Evolutionary conservation across 2,113 vertebrate species (phyloP).

Genomic region (Climacteris rufus): DNA sequence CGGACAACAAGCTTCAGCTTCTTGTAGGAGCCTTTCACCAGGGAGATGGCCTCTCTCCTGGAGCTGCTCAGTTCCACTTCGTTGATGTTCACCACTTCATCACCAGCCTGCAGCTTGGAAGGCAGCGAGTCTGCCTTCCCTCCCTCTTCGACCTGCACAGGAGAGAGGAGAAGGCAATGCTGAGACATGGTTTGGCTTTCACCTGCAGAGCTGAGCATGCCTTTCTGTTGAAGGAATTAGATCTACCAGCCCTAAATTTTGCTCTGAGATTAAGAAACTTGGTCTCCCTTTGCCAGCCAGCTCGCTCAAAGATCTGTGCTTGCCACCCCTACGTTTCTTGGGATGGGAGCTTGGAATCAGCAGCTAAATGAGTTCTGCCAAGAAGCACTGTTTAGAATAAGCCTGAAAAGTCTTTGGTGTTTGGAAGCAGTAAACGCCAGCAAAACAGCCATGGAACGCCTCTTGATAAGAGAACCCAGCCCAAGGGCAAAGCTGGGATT

Average conservation of each 20-base stretch:
- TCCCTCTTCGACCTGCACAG: slow-evolving; percentile 82
- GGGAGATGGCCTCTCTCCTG: slow-evolving; percentile 86
- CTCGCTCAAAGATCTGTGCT: neutral
- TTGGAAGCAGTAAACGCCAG: neutral
- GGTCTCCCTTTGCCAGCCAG: neutral
- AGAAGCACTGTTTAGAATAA: neutral
- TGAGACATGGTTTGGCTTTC: neutral
- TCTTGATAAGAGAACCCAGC: neutral
- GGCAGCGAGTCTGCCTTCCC: slow-evolving; percentile 82
- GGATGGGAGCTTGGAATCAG: neutral
- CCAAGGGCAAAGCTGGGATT: neutral
- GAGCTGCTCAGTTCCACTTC: slow-evolving; percentile 85
- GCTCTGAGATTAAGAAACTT: neutral
- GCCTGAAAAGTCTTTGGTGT: neutral
- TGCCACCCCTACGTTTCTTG: neutral
- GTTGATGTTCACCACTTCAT: slow-evolving; percentile 88
- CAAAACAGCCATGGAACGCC: fast-evolving
- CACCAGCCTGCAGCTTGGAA: slow-evolving; percentile 80
- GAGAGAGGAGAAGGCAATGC: neutral
- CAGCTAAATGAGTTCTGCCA: neutral
- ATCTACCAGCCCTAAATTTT: neutral
- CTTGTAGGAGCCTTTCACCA: slow-evolving; percentile 92
- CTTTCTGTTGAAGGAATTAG: neutral
- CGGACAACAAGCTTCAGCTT: slow-evolving; percentile 84
- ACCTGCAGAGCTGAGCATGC: neutral